phyloP scores from a whole-genome alignment of 2,113 vertebrate species.

The Nipponia nippon region DNA sequence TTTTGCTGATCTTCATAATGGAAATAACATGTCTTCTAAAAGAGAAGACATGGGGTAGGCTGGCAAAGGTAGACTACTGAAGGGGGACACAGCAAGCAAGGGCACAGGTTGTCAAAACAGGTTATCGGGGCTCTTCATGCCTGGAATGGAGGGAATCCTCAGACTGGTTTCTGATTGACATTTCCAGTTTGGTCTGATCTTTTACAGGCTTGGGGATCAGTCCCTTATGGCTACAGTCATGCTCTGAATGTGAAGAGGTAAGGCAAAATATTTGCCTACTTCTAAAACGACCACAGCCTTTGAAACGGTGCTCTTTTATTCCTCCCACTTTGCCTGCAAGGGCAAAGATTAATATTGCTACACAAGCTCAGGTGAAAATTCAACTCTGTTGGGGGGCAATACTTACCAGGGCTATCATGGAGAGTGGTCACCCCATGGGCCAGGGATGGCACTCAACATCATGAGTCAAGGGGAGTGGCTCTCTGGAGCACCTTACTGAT shows the following conservation, averaged over 20 bases:
- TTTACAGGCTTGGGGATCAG: background rate
- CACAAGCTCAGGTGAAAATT: background rate
- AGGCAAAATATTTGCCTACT: background rate
- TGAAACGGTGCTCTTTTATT: background rate
- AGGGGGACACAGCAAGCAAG: background rate
- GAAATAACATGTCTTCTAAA: background rate
- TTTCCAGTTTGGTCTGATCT: background rate
- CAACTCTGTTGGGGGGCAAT: background rate
- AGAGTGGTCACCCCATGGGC: background rate
- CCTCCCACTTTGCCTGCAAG: background rate
- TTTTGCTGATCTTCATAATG: background rate
- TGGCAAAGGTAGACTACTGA: background rate
- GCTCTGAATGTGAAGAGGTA: background rate
- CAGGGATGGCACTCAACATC: background rate
- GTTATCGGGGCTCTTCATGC: background rate
- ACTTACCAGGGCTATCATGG: background rate
- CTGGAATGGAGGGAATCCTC: background rate
- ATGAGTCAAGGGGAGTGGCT: accelerated
- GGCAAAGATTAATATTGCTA: background rate
- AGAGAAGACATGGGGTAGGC: background rate
- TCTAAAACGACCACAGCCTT: background rate
- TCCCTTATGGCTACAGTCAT: background rate
- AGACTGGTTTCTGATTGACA: background rate
- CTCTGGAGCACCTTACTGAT: background rate
- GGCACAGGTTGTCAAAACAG: background rate